These are phyloP conservation scores for Hypomecis punctinalis DNA, from an alignment of 2,888 invertebrate genomes.

Conservation along the genomic window DNA sequence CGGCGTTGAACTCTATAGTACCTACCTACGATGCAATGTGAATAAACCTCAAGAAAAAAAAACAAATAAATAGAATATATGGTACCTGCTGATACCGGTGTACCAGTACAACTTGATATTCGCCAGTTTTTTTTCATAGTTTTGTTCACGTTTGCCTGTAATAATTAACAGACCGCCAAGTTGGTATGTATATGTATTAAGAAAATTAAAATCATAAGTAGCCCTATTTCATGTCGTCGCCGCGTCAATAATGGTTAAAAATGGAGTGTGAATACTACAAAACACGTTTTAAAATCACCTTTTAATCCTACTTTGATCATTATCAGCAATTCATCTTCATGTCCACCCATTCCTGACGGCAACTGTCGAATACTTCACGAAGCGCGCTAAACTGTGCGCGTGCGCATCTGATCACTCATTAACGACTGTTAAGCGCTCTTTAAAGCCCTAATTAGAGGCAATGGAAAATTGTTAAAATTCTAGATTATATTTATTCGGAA, in stretches of 20 bases:
- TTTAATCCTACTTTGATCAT: conserved; percentile 9
- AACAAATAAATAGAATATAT: too few relatives aligned
- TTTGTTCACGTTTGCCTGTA: too few relatives aligned
- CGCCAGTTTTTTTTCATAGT: too few relatives aligned
- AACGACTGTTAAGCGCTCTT: conserved; percentile 51
- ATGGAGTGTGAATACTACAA: conserved; percentile 10
- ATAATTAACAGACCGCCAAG: too few relatives aligned
- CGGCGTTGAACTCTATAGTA: too few relatives aligned
- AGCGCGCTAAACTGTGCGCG: conserved; percentile 13
- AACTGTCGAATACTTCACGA: conserved; percentile 31
- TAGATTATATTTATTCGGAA: conserved; percentile 62
- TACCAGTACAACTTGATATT: too few relatives aligned
- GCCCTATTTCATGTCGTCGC: too few relatives aligned
- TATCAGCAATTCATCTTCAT: conserved; percentile 30
- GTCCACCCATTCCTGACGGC: conserved; percentile 22
- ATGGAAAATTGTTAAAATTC: conserved; percentile 53
- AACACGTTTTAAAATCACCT: conserved; percentile 13
- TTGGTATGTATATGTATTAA: too few relatives aligned
- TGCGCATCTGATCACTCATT: conserved; percentile 53
- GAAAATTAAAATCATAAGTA: too few relatives aligned
- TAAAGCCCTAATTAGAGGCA: conserved; percentile 58
- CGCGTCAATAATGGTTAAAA: neutral
- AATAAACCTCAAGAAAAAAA: too few relatives aligned
- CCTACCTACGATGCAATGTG: too few relatives aligned
- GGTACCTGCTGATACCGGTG: too few relatives aligned